Evolutionary conservation across 92 coral and sea anemone species (phyloP), one percentile per base, ranked within the genome.

Genomic region (Parazoanthus darwini): DNA sequence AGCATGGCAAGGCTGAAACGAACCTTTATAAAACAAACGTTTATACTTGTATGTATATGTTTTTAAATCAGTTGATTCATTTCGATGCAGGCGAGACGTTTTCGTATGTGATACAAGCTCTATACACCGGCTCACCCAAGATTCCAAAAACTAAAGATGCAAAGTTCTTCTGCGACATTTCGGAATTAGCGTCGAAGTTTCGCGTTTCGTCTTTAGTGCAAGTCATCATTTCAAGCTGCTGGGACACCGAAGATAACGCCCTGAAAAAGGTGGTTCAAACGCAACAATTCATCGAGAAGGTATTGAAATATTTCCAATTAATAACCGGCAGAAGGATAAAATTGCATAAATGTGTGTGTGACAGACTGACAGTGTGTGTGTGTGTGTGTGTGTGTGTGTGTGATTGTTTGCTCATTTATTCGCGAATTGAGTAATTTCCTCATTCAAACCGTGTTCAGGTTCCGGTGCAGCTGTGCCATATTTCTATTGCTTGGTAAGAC

Each of bases 51-150:
- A 29, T 2, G 4, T 75, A 2, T 7, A 75, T 37, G 9, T 75
- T 33, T 42, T 2, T 33, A 9, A 22, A 33, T 74, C 78, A 74
- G 58, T 25, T 8, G 1, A 6, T 39, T 3, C 25, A 18, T 39
- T 38, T 18, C 3, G 35, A 23, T 37, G 37, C 86, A 82, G 86
- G 86, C 8, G 77, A 59, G 59, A 6, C 48, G 22, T 82, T 66
- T 66, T 66, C 38, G 0, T 66, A 36, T 35, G 23, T 82, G 8
- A 25, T 82, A 82, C 77, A 23, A 65, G 70, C 76, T 39, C 86
- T 82, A 5, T 82, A 82, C 54, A 82, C 86, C 11, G 86, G 86
- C 16, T 82, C 76, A 38, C 76, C 76, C 23, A 42, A 42, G n/a
- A 66, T 82, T 25, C 86, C 86, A 20, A 66, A 13, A 6, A 66